Evolutionary conservation across 2,797 vertebrate genomes (phyloP), one percentile per base, ranked within the genome.

Genomic region (Chrysocyon brachyurus): DNA sequence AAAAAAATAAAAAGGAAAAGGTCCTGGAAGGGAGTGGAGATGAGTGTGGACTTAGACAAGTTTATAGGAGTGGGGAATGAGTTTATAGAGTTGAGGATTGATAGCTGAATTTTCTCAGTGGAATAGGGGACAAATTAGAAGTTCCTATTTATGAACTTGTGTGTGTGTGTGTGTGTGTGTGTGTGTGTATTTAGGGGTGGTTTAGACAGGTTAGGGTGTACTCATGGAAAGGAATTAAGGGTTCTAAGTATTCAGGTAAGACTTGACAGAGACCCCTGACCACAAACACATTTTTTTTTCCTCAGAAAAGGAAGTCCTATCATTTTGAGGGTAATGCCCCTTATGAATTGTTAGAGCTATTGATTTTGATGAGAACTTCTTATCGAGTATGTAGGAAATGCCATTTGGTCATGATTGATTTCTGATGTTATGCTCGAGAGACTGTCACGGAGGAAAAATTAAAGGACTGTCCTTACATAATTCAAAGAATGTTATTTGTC

Each of bases 81-180:
- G 31, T 68, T 57, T 72, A 90, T 49, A 61, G 17, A 91, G 61
- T 61, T 66, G 40, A 82, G 3, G 9, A 33, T 31, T 92, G 70
- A 90, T 36, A 54, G n/a, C 8, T 87, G 68, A 49, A 92, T 93
- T 91, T 95, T 75, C 21, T 73, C 33, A 90, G 12, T 95, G 81
- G 81, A 94, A 40, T 9, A 57, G n/a, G 22, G 22, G 5, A 57
- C n/a, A 82, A 28, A 12, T 63, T 68, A 87, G 22, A 93, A 24
- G 16, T 79, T 90, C n/a, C 52, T 77, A 31, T 83, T 75, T 54
- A 17, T 75, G 31, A 82, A 46, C 17, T 3, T 4, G 6, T 59
- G 36, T 61, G 59, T 46, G 57, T 66, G 59, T 52, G 16, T 28
- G 52, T 56, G 72, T 40, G 40, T 91, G 81, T 52, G 46, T 68